Percentiles rank a stretch among this genome's conserved stretches.
phyloP scores from a whole-genome alignment of 1,140 invertebrate genomes.

The Hycleus phaleratus region DNA sequence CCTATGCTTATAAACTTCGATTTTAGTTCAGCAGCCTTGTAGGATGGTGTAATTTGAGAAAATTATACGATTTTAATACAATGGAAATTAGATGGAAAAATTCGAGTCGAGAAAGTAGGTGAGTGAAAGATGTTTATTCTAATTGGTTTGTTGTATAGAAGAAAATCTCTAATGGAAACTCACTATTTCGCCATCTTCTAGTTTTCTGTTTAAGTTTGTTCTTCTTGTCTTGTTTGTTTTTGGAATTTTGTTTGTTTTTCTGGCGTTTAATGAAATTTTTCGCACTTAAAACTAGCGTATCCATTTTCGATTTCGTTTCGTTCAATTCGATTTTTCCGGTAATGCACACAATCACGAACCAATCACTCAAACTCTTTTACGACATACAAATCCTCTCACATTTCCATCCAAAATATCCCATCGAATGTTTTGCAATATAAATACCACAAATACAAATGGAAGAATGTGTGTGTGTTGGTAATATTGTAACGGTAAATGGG shows the following conservation, averaged over 20 bases:
- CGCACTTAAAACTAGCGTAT: conserved; percentile 4
- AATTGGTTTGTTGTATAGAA: background rate
- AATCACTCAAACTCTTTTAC: no score
- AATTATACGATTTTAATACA: no score
- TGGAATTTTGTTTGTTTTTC: background rate
- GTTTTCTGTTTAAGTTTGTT: background rate
- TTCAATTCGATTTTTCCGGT: no score
- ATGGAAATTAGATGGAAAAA: background rate
- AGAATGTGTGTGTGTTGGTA: background rate
- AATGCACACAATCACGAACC: no score
- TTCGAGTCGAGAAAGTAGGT: conserved; percentile 10
- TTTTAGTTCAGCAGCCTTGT: no score
- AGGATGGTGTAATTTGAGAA: no score
- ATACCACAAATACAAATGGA: conserved; percentile 1
- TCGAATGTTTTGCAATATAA: background rate
- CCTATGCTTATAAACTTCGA: no score
- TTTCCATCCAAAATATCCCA: no score
- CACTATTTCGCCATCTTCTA: conserved; percentile 18
- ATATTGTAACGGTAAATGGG: conserved; percentile 13
- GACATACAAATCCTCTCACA: no score
- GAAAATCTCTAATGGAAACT: background rate
- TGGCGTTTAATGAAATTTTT: conserved; percentile 11
- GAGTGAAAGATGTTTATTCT: conserved; percentile 11
- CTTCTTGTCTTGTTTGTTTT: background rate
- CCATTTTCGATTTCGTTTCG: background rate